These are phyloP conservation scores for Oostethus manadensis DNA, from an alignment of 2,113 vertebrate species.

Conservation along the genomic window DNA sequence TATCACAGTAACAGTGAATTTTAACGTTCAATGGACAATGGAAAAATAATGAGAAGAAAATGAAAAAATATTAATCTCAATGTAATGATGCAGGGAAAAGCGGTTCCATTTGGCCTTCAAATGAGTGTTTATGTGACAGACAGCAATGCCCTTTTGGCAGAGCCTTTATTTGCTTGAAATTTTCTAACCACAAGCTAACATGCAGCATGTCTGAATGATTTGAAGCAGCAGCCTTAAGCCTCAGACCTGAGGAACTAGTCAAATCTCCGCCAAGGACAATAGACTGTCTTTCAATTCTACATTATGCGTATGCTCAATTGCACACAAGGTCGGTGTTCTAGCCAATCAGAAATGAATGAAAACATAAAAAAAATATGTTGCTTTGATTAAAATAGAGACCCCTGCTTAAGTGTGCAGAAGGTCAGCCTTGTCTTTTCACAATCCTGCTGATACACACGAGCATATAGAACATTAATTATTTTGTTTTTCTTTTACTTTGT, in stretches of 20 bases:
- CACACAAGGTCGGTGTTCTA: background rate
- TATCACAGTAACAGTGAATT: background rate
- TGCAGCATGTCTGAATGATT: conserved; percentile 14
- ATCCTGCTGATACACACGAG: no score
- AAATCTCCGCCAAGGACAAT: conserved; percentile 5
- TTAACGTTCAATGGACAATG: no score
- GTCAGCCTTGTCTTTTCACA: no score
- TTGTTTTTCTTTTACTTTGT: conserved; percentile 14
- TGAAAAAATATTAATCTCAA: background rate
- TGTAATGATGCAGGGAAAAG: conserved; percentile 5
- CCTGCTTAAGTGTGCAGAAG: no score
- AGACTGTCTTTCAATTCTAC: background rate
- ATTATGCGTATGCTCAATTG: background rate
- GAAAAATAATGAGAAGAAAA: no score
- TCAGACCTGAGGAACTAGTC: conserved; percentile 1
- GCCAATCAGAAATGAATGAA: background rate
- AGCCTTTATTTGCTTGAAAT: background rate
- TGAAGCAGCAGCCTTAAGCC: conserved; percentile 14
- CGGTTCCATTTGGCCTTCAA: background rate
- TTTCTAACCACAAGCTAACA: conserved; percentile 2
- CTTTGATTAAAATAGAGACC: background rate
- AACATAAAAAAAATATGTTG: background rate
- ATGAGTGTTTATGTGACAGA: conserved; percentile 1
- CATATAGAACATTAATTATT: background rate
- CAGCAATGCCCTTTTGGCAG: conserved; percentile 12